Conservation (phyloP, 2,113 vertebrate species). For the Ploceus nigricollis region DNA sequence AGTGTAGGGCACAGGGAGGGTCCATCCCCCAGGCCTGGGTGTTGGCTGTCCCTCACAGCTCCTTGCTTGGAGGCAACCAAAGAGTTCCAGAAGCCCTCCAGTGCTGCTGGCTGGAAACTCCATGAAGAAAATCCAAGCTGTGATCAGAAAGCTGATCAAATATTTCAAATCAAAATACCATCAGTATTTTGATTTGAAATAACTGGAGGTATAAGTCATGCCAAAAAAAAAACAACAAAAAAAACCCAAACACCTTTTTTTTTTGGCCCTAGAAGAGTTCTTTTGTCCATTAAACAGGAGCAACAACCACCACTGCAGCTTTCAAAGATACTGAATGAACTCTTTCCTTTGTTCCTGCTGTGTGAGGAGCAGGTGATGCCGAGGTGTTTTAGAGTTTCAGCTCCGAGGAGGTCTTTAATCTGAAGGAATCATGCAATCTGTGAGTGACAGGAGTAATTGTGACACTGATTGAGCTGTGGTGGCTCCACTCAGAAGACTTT, state of each 20-base stretch:
- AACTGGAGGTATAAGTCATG: neutral
- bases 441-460: neutral
- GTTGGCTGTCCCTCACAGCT: neutral
- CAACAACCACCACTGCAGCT: neutral
- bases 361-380: neutral
- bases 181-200: neutral
- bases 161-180: neutral
- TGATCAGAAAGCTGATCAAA: neutral
- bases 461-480: slow-evolving; percentile 42
- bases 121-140: neutral
- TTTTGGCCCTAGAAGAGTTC: neutral
- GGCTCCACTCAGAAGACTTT: slow-evolving; percentile 6
- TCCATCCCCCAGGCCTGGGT: neutral
- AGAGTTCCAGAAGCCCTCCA: neutral
- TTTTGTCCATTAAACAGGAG: neutral
- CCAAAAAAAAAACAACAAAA: neutral
- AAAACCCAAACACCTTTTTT: fast-evolving
- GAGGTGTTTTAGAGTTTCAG: neutral
- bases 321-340: neutral
- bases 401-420: neutral
- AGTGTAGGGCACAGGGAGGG: no score
- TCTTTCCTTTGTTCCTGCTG: neutral
- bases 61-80: neutral
- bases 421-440: neutral
- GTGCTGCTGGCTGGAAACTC: neutral